Base-by-base conservation (phyloP, 2,888 invertebrate genomes). In the Eutolmus rufibarbis region DNA sequence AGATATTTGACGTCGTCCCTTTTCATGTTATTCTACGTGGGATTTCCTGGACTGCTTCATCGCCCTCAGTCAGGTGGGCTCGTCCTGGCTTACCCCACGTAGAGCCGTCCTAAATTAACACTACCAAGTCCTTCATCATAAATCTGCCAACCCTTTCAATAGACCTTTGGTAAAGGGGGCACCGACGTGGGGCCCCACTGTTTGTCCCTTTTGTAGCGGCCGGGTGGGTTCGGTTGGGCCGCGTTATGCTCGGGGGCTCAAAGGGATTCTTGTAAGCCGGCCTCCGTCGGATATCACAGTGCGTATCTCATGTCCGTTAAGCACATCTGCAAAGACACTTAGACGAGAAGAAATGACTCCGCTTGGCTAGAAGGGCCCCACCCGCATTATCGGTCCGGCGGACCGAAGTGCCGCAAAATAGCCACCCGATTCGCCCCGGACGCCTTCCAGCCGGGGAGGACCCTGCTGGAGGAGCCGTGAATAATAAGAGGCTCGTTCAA, bases 131-230 rank as follows among this genome's bases (percentile, higher is more conserved):
- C 66, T 82, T 37, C 82, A 82, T 82, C 82, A 82, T 82, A 82
- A 82, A 82, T 82, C 82, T 82, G 82, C 57, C 56, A 82, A 82
- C 66, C 82, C 82, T 82, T 82, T 82, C 82, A 82, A 82, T 82
- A 57, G 82, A 5, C 37, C 37, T 37, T 66, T 82, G 14, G 37
- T 31, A 19, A 31, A 57, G 16, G 37, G 82, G 34, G 16, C 34
- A 34, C 16, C 31, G 51, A 51, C 31, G n/a, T 81, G 28, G 16
- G 56, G 16, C 40, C 43, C 23, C 19, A 19, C 9, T 23, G 8
- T 46, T 82, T 66, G 56, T 37, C 8, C 34, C 37, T 57, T 76
- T 40, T 66, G 28, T 66, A 66, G 28, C 23, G 28, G 9, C 19
- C 23, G 51, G 57, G 34, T 40, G 81, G 81, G 57, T 37, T 57